Base-by-base conservation (phyloP, 2,113 vertebrate genomes). In the Anseranas semipalmata region DNA sequence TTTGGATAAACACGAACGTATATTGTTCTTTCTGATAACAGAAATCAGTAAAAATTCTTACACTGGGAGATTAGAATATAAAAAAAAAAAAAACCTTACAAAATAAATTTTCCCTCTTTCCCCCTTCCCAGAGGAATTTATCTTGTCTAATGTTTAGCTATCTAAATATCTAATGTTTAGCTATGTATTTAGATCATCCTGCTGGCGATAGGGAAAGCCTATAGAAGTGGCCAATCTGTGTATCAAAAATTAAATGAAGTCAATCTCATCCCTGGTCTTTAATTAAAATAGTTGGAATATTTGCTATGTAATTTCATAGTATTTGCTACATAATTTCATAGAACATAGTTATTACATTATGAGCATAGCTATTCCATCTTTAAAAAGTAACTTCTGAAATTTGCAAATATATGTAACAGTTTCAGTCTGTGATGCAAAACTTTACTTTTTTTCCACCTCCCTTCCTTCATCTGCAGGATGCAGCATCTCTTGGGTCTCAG, bases 401-500 rank as follows among this genome's bases (percentile, higher is more conserved):
- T 45, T 33, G 11, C 3, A 3, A 25, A 7, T 48, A 46, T 52
- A 39, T 48, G 6, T 22, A 35, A 9, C 25, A 10, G 14, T 71
- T 70, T 60, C 35, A 58, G 39, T 33, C 24, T 67, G 33, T 46
- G 45, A 73, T 92, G 35, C 28, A 71, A 55, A 93, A 45, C 7
- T 30, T 79, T 13, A 15, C 8, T 46, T 8, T n/a, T 82, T 75
- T 83, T 59, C 3, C 1, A 1, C 53, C 19, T 67, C 19, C 7
- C 30, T 85, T 35, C 37, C 35, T 68, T 86, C n/a, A 32, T 91
- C 35, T 93, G 33, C 90, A 99, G 99, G 99, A 99, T 94, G 99
- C 99, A 5, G 99, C 99, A 67, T 99, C 99, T 90, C 98, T 99
- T 7, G 99, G 99, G 22, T 99, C 99, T 88, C 99, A 99, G 97